phyloP scores from a whole-genome alignment of 1,140 invertebrate genomes.

The Drosophila oshimai region DNA sequence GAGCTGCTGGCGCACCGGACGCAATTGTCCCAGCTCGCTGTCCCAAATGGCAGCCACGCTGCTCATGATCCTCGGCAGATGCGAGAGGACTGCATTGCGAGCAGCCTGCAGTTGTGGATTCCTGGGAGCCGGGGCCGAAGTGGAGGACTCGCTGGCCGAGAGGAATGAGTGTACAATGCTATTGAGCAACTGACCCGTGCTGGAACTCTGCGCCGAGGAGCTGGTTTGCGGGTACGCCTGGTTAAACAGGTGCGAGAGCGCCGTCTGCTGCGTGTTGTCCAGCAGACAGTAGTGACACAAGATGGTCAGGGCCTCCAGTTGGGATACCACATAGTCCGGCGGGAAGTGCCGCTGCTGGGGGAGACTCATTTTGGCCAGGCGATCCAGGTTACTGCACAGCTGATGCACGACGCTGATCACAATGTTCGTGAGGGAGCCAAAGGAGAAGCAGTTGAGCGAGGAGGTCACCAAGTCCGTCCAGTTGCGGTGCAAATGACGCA shows the following conservation, averaged over 20 bases:
- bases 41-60: conserved; percentile 92
- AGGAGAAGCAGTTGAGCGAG: conserved; percentile 88
- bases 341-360: conserved; percentile 83
- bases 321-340: conserved; percentile 91
- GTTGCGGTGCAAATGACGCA: conserved; percentile 89
- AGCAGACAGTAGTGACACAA: conserved; percentile 93
- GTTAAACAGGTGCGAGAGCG: conserved; percentile 86
- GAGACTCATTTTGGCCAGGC: conserved; percentile 78
- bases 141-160: conserved; percentile 76
- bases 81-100: conserved; percentile 89
- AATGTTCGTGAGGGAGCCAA: conserved; percentile 89
- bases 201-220: conserved; percentile 83
- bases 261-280: conserved; percentile 87
- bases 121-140: conserved; percentile 57
- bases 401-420: conserved; percentile 91
- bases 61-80: conserved; percentile 91
- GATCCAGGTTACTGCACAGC: conserved; percentile 92
- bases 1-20: conserved; percentile 88
- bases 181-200: conserved; percentile 89
- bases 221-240: conserved; percentile 84
- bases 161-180: conserved; percentile 92
- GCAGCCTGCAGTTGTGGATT: conserved; percentile 84
- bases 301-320: conserved; percentile 92
- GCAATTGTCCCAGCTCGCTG: conserved; percentile 84
- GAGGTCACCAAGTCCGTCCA: conserved; percentile 92